Conservation (phyloP, 2,113 vertebrate genomes). For the Dipodomys spectabilis region DNA sequence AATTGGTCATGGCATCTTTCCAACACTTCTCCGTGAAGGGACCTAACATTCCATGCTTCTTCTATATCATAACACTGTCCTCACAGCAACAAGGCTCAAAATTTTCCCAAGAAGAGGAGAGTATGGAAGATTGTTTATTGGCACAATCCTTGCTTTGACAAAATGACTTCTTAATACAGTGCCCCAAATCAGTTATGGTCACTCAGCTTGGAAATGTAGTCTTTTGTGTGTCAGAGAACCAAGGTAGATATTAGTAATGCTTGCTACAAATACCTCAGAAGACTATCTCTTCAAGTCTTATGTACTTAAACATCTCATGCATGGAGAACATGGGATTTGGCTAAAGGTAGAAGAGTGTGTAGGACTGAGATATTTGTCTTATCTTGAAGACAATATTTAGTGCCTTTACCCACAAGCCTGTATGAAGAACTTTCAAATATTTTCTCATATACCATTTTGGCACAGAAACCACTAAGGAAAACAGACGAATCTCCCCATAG, state of each 20-base stretch:
- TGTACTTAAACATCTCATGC: background rate
- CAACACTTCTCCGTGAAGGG: background rate
- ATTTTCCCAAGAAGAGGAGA: background rate
- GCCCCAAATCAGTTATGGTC: background rate
- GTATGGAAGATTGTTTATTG: no score
- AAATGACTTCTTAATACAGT: background rate
- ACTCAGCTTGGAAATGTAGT: background rate
- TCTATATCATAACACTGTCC: background rate
- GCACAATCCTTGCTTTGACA: no score
- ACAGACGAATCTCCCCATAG: slow-evolving; percentile 64
- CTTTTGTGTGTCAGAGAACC: background rate
- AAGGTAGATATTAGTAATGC: background rate
- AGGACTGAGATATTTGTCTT: background rate
- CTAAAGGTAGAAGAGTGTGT: background rate
- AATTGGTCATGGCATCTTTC: background rate
- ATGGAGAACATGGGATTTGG: no score
- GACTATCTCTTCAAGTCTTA: background rate
- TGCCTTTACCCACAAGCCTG: slow-evolving; percentile 5
- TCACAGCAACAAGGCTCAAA: background rate
- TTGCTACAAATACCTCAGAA: background rate
- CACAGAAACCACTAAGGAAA: slow-evolving; percentile 60
- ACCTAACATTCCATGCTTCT: background rate
- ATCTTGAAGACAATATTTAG: slow-evolving; percentile 9
- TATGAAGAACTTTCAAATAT: slow-evolving; percentile 35
- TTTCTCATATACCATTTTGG: slow-evolving; percentile 43